Evolutionary conservation across 2,888 invertebrate species (phyloP).

Genomic region (Ophion ventricosus): DNA sequence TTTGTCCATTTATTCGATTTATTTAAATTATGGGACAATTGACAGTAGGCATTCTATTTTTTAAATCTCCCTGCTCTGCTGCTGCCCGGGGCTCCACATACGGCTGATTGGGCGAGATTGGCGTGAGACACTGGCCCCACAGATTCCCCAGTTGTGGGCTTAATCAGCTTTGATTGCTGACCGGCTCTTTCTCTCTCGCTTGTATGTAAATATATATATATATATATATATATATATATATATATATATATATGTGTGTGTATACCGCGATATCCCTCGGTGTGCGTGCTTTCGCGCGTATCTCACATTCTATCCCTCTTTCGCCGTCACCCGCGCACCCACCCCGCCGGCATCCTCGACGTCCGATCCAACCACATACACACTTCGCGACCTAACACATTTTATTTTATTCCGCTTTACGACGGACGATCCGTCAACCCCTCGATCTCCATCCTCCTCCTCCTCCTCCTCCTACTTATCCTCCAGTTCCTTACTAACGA

Average conservation of each 20-base stretch:
- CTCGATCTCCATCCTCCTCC: constrained; percentile 7
- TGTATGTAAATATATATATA: constrained; percentile 7
- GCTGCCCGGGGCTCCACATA: constrained; percentile 74
- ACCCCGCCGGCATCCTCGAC: constrained; percentile 26
- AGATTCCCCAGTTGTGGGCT: constrained; percentile 84
- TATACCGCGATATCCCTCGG: background rate
- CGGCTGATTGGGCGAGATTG: constrained; percentile 83
- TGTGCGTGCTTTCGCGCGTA: constrained; percentile 47
- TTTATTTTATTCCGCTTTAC: constrained; percentile 77
- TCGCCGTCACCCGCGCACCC: constrained; percentile 58
- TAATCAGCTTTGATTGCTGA: constrained; percentile 83
- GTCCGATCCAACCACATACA: constrained; percentile 5
- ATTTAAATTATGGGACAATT: constrained; percentile 84
- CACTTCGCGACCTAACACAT: constrained; percentile 61
- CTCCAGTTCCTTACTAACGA: constrained; percentile 24
- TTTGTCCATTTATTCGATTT: constrained; percentile 84
- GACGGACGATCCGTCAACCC: constrained; percentile 66
- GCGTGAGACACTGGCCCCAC: constrained; percentile 84
- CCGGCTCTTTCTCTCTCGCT: constrained; percentile 64
- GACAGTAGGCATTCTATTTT: constrained; percentile 84
- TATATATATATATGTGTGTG: constrained; percentile 24
- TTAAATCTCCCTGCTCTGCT: constrained; percentile 81
- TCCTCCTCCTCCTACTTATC: constrained; percentile 18
- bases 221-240: no score
- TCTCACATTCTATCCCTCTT: constrained; percentile 60